Evolutionary conservation across 2,888 invertebrate genomes (phyloP).

Genomic region (Monopis laevigella): DNA sequence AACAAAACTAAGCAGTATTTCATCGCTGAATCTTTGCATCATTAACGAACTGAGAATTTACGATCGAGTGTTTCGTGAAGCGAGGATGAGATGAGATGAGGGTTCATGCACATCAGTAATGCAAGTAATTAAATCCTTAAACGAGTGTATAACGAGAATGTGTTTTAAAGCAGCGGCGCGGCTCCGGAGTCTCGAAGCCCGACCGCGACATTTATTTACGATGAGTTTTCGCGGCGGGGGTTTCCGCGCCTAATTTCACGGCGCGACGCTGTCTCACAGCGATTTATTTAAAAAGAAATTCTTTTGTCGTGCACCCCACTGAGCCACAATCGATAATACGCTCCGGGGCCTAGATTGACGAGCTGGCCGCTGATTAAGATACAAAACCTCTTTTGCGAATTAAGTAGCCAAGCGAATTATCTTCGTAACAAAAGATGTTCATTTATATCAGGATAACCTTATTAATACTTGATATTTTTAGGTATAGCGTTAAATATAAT

Average conservation of each 20-base stretch:
- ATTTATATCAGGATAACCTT: no score
- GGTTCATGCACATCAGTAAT: slow-evolving; percentile 38
- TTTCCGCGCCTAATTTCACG: slow-evolving; percentile 59
- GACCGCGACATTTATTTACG: slow-evolving; percentile 59
- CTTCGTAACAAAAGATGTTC: no score
- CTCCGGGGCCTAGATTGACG: slow-evolving; percentile 47
- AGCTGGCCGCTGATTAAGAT: slow-evolving; percentile 47
- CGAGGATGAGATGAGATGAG: slow-evolving; percentile 25
- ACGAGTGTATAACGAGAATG: slow-evolving; percentile 61
- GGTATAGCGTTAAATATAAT: no score
- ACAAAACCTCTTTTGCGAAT: slow-evolving; percentile 41
- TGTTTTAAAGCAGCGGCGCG: slow-evolving; percentile 40
- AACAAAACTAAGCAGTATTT: slow-evolving; percentile 54
- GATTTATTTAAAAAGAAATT: slow-evolving; percentile 61
- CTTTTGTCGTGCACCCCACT: slow-evolving; percentile 57
- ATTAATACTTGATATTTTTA: no score
- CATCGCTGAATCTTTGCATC: slow-evolving; percentile 50
- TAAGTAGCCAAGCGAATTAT: slow-evolving; percentile 33
- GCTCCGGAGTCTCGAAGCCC: slow-evolving; percentile 31
- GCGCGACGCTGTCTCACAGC: slow-evolving; percentile 57
- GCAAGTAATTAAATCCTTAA: slow-evolving; percentile 63
- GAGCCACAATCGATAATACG: slow-evolving; percentile 54
- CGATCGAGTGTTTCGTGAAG: slow-evolving; percentile 45
- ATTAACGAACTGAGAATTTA: slow-evolving; percentile 59
- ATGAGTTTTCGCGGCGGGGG: slow-evolving; percentile 62